Evolutionary conservation across 2,797 vertebrate genomes (phyloP), one percentile per base, ranked within the genome.

Genomic region (Aplochiton taeniatus): DNA sequence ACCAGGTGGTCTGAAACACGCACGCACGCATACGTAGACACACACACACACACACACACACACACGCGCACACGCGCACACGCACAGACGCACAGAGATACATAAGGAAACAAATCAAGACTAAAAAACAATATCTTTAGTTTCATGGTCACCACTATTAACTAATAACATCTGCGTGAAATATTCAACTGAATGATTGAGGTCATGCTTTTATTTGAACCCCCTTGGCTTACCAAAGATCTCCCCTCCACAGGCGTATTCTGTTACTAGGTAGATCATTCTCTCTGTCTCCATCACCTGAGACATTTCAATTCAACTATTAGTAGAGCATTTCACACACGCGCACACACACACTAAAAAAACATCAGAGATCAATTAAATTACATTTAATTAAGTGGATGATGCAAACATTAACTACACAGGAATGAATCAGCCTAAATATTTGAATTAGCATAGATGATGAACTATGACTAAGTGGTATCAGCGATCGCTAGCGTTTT

Each of bases 281-380:
- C 96, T 82, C 77, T 99, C 97, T 0, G 96, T 98, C 89, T 99
- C 97, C 97, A 99, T 99, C 79, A 99, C 97, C 97, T 99, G 83
- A 68, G 81, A n/a, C n/a, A n/a, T n/a, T n/a, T n/a, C n/a, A n/a
- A n/a, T n/a, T n/a, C n/a, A n/a, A n/a, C n/a, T n/a, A n/a, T n/a
- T n/a, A n/a, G n/a, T n/a, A n/a, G n/a, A n/a, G n/a, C n/a, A n/a
- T n/a, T n/a, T n/a, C 42, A 46, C 31, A 42, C 7, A 41, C 13
- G 43, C 12, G 44, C 14, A 57, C 6, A 52, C 16, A 44, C 46
- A 47, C n/a, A 16, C 4, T 8, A 56, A 45, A 75, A 52, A 61
- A 45, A 55, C 19, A 59, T 43, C 50, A 70, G 7, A 49, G 55
- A 18, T 20, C 57, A 51, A 54, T 63, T 56, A 62, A 63, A 31